Percentiles rank a stretch among this genome's conserved stretches.
Evolutionary conservation across 2,113 vertebrate species (phyloP).

Genomic region (Mormyrus lacerda): DNA sequence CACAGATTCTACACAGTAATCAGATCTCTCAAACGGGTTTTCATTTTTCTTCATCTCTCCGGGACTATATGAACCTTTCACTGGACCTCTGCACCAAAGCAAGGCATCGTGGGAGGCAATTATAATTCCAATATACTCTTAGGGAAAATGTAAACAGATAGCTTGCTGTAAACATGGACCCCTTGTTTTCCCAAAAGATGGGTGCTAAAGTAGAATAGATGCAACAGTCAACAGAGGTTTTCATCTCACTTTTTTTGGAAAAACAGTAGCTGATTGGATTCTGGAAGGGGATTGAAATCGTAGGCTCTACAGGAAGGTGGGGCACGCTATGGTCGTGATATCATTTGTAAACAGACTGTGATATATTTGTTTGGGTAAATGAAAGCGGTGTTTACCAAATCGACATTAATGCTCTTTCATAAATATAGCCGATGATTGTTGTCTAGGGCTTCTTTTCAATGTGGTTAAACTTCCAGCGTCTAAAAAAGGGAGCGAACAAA

Average conservation of each 20-base stretch:
- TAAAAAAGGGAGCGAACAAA: slow-evolving; percentile 39
- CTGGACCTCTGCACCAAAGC: slow-evolving; percentile 58
- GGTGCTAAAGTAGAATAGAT: slow-evolving; percentile 70
- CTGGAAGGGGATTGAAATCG: slow-evolving; percentile 28
- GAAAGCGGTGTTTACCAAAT: background rate
- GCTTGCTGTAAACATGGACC: slow-evolving; percentile 47
- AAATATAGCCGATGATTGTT: slow-evolving; percentile 27
- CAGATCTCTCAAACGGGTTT: slow-evolving; percentile 64
- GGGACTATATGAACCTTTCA: slow-evolving; percentile 63
- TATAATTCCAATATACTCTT: slow-evolving; percentile 64
- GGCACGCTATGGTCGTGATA: slow-evolving; percentile 43
- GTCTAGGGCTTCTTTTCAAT: slow-evolving; percentile 42
- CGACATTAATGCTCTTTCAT: slow-evolving; percentile 1
- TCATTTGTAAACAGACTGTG: slow-evolving; percentile 44
- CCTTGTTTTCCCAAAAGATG: slow-evolving; percentile 52
- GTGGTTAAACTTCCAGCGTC: slow-evolving; percentile 25
- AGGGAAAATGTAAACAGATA: slow-evolving; percentile 65
- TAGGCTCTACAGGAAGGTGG: slow-evolving; percentile 8
- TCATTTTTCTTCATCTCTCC: slow-evolving; percentile 72
- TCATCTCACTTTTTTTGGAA: slow-evolving; percentile 50
- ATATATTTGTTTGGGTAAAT: background rate
- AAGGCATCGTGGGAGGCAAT: slow-evolving; percentile 60
- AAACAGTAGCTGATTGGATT: slow-evolving; percentile 42
- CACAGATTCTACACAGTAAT: slow-evolving; percentile 64
- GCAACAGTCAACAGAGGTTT: slow-evolving; percentile 57